Base-by-base conservation (phyloP, 2,888 invertebrate species). In the Acronicta aceris region DNA sequence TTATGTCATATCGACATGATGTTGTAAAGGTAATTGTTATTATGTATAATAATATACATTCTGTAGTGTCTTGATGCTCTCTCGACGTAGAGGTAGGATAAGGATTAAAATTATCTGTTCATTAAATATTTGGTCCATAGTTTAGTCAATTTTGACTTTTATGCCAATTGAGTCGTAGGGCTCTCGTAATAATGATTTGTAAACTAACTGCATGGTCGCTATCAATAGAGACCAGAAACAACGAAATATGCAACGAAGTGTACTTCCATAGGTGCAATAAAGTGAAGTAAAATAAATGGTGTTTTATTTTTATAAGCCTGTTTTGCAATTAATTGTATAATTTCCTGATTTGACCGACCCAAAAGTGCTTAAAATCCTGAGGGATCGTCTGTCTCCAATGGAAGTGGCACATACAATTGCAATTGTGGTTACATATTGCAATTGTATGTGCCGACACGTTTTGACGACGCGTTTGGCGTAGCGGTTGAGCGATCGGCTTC, bases 231-330 rank as follows among this genome's bases (percentile, higher is more conserved):
- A 81, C 79, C 77, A 74, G 64, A 81, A 73, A 87, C 89, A 91
- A 88, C 89, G 89, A 92, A 85, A 85, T 80, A 84, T 89, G 85
- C 88, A 90, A 93, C 89, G 87, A 93, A 93, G 89, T 94, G 94
- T 94, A 94, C 92, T 93, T 94, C 88, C 84, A 85, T 90, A 91
- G 90, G 94, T 94, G 94, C 94, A 94, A 94, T 94, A 94, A 94
- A 94, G 84, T 89, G 86, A 90, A 88, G 83, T 88, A 87, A 89
- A 76, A 67, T 86, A 76, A 82, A 72, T 59, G 56, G 75, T 71
- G 78, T 81, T 83, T 83, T 73, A 78, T 80, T 87, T 81, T 71
- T 33, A n/a, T 33, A 25, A 25, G 5, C 43, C 16, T 42, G 3
- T 12, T 36, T 6, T 36, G 13, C 12, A 12, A 36, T 12, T 21